Evolutionary conservation across 2,113 vertebrate species (phyloP).

Genomic region (Boulengeromyrus knoepffleri): DNA sequence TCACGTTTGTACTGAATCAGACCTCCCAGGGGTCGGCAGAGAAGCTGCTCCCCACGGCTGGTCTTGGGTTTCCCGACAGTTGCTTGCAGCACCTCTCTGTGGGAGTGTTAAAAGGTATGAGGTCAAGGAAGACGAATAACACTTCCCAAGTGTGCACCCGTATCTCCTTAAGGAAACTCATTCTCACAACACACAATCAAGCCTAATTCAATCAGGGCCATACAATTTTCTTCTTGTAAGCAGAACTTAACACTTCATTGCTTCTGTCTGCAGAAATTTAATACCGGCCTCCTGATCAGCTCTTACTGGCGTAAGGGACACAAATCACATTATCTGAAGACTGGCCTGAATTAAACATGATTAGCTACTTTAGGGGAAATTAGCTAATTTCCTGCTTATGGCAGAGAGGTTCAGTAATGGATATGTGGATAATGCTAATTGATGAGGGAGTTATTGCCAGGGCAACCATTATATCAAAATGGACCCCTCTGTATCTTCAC

Average conservation of each 20-base stretch:
- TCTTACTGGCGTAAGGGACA: conserved; percentile 50
- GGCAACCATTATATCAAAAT: conserved; percentile 5
- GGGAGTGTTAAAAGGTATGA: conserved; percentile 57
- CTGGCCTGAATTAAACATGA: conserved; percentile 46
- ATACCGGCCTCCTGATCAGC: conserved; percentile 50
- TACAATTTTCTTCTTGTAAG: conserved; percentile 69
- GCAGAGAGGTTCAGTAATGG: conserved; percentile 27
- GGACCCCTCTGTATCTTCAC: neutral
- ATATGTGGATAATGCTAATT: conserved; percentile 25
- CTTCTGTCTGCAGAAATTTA: conserved; percentile 72
- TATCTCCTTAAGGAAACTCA: conserved; percentile 61
- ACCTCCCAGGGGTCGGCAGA: conserved; percentile 48
- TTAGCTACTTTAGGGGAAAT: conserved; percentile 43
- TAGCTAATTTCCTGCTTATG: conserved; percentile 31
- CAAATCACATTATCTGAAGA: conserved; percentile 55
- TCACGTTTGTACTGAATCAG: conserved; percentile 47
- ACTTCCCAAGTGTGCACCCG: conserved; percentile 41
- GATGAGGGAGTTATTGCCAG: conserved; percentile 4
- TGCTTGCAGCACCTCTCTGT: conserved; percentile 44
- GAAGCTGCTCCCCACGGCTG: conserved; percentile 50
- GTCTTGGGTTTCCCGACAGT: conserved; percentile 61
- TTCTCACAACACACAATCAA: conserved; percentile 58
- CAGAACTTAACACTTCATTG: conserved; percentile 74
- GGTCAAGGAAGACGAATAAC: conserved; percentile 54
- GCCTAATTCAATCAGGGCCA: conserved; percentile 61